Conservation (phyloP, 2,113 vertebrate genomes). For the Psettodes erumei region DNA sequence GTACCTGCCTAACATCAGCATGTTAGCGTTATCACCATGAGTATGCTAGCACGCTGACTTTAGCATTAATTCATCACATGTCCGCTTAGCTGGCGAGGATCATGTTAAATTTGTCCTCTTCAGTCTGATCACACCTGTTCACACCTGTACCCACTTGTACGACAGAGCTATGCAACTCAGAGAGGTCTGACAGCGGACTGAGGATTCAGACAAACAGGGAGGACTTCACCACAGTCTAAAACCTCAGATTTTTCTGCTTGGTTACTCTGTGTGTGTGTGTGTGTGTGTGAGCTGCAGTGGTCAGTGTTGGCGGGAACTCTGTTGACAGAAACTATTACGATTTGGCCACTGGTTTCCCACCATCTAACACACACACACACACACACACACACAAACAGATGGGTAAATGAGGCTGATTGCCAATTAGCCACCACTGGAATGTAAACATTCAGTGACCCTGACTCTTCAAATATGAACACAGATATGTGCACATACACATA, state of each 20-base stretch:
- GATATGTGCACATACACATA: conserved; percentile 5
- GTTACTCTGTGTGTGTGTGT: neutral
- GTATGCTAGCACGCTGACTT: too few species aligned
- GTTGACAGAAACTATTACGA: conserved; percentile 18
- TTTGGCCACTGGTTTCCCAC: conserved; percentile 28
- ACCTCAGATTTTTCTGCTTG: too few species aligned
- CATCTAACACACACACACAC: conserved; percentile 13
- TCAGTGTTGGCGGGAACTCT: conserved; percentile 14
- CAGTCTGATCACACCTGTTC: too few species aligned
- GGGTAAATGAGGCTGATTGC: conserved; percentile 36
- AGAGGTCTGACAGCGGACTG: neutral
- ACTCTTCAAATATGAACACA: conserved; percentile 39
- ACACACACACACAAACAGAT: conserved; percentile 16
- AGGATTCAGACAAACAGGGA: too few species aligned
- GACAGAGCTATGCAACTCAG: neutral
- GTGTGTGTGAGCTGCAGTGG: neutral
- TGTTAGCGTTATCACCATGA: too few species aligned
- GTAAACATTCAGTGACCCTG: conserved; percentile 40
- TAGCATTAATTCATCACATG: too few species aligned
- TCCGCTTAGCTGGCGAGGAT: too few species aligned
- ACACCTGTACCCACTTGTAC: too few species aligned
- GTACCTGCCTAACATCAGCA: too few species aligned
- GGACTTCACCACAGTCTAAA: too few species aligned
- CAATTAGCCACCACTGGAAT: conserved; percentile 37
- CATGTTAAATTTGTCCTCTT: too few species aligned